Base-by-base conservation (phyloP, 2,888 invertebrate species). In the Hedya salicella region DNA sequence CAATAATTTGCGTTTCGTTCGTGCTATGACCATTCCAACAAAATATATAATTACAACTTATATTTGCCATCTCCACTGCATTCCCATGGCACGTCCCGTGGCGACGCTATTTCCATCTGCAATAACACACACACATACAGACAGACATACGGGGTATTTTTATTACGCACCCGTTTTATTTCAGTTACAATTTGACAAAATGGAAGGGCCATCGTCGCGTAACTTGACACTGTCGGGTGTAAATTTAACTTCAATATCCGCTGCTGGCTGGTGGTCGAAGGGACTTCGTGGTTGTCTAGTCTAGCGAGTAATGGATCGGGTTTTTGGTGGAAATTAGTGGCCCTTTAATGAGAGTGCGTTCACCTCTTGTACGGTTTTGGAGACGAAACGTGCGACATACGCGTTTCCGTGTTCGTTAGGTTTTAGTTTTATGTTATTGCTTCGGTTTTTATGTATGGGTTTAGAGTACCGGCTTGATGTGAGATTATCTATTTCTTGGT, bases 101-200 rank as follows among this genome's bases (percentile, higher is more conserved):
- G 36, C 48, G 36, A 21, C 76, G 80, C 89, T 91, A 91, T 91
- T 91, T 85, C 83, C 75, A 84, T 82, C 76, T 86, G 88, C 88
- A 92, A 91, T 90, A 90, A 89, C 89, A 90, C 59, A 86, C 89
- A 69, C 70, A 69, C 68, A 90, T 88, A 83, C 75, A 84, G 83
- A 87, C 88, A 70, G 67, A 69, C 68, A 91, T 89, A 84, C 75
- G 84, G 84, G 90, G 90, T 92, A 91, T 91, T 92, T 91, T 91
- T 92, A 92, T 91, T 91, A 84, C 85, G 80, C 82, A 81, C 86
- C 86, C 81, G 91, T 88, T 90, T 87, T 90, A 90, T 91, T 91
- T 91, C 90, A 89, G 91, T 84, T 91, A 91, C 91, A 89, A 91
- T 91, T 91, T 91, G 89, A 91, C 91, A 90, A 91, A 91, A 91